Evolutionary conservation across 2,797 vertebrate species (phyloP).

Genomic region (Coracias cyanogaster): DNA sequence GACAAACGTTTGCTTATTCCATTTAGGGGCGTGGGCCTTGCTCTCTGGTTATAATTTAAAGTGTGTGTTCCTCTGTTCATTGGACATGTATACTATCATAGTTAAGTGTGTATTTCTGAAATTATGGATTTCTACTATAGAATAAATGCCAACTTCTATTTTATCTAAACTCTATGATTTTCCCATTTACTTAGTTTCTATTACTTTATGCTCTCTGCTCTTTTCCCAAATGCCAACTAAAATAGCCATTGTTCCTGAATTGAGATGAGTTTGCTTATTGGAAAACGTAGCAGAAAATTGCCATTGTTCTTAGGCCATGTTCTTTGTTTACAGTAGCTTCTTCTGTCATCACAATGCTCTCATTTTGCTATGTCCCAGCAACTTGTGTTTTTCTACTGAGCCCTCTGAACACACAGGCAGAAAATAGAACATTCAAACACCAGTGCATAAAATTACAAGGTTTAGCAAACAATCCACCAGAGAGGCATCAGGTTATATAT

Average conservation of each 20-base stretch:
- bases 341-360: background rate
- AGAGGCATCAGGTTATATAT: constrained; percentile 28
- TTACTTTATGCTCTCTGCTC: background rate
- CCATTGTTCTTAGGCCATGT: background rate
- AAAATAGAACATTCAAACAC: constrained; percentile 43
- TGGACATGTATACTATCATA: background rate
- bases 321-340: constrained; percentile 2
- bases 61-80: background rate
- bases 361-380: background rate
- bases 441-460: constrained; percentile 31
- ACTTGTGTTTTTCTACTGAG: background rate
- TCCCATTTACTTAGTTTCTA: background rate
- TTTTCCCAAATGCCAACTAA: background rate
- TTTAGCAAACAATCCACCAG: constrained; percentile 62
- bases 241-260: background rate
- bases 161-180: background rate
- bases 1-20: background rate
- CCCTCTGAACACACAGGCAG: constrained; percentile 2
- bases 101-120: background rate
- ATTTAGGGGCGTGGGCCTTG: background rate
- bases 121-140: background rate
- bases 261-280: background rate
- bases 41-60: background rate
- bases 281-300: constrained; percentile 26
- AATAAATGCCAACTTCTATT: background rate